Evolutionary conservation across 2,113 vertebrate species (phyloP).

Genomic region (Tichodroma muraria): DNA sequence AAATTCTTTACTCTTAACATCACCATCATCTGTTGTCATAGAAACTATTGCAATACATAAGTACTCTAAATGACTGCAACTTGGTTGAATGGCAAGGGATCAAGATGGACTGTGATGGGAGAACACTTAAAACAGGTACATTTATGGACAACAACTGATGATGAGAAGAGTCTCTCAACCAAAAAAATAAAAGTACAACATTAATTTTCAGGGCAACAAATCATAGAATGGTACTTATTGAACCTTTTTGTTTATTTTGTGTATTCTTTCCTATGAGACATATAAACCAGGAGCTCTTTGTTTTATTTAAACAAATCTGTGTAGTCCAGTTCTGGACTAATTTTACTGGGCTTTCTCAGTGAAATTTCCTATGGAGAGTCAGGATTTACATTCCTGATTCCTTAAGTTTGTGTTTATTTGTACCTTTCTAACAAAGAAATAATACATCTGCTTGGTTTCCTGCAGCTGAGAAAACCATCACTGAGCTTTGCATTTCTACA

Average conservation of each 20-base stretch:
- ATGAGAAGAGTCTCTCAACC: background rate
- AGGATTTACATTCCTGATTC: background rate
- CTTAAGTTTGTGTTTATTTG: background rate
- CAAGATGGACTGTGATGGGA: slow-evolving; percentile 41
- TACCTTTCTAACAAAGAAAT: slow-evolving; percentile 20
- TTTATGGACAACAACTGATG: background rate
- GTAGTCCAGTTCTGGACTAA: background rate
- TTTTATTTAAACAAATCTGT: slow-evolving; percentile 1
- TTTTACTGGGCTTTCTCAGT: background rate
- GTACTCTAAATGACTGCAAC: slow-evolving; percentile 65
- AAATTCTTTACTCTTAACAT: slow-evolving; percentile 68
- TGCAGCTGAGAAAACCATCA: background rate
- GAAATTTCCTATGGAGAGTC: background rate
- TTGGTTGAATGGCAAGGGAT: slow-evolving; percentile 59
- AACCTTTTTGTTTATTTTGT: slow-evolving; percentile 34
- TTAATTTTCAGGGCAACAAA: slow-evolving; percentile 10
- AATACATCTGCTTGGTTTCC: background rate
- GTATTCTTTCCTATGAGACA: slow-evolving; percentile 16
- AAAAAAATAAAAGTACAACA: background rate
- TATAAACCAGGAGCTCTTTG: slow-evolving; percentile 5
- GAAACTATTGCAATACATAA: slow-evolving; percentile 67
- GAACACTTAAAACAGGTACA: slow-evolving; percentile 35
- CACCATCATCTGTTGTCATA: slow-evolving; percentile 72
- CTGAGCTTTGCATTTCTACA: background rate
- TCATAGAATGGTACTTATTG: background rate